A percentile compares a stretch with the other conserved stretches of the same genome.
phyloP scores from a whole-genome alignment of 2,113 vertebrate genomes.

The Sialia sialis region DNA sequence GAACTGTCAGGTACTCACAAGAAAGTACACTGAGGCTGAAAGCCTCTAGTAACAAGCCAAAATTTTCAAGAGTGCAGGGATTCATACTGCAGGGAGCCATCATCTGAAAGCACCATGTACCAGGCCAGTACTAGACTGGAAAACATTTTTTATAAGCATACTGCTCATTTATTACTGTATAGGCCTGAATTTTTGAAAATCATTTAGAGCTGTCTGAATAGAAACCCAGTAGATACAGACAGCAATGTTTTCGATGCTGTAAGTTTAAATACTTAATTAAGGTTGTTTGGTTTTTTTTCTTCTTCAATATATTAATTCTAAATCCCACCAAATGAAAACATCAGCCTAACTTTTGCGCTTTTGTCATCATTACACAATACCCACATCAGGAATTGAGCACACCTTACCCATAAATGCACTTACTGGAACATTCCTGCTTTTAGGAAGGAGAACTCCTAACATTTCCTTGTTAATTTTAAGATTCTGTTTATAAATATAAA shows the following conservation, averaged over 20 bases:
- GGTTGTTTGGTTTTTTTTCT: too few species aligned
- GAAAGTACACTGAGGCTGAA: not conserved
- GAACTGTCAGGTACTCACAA: not conserved
- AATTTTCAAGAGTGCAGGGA: not conserved
- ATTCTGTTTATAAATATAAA: not conserved
- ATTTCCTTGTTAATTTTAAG: not conserved
- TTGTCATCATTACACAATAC: not conserved
- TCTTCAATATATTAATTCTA: not conserved
- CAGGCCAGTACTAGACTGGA: not conserved
- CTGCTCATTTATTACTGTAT: not conserved
- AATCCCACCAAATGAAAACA: not conserved
- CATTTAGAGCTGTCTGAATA: not conserved
- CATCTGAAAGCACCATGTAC: not conserved
- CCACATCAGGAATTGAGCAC: not conserved
- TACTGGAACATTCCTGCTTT: not conserved
- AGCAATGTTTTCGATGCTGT: not conserved
- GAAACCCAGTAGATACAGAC: not conserved
- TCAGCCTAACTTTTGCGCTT: not conserved
- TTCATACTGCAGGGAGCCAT: not conserved
- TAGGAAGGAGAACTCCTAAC: not conserved
- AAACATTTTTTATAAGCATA: not conserved
- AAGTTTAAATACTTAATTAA: not conserved
- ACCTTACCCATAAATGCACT: not conserved
- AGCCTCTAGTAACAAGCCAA: not conserved
- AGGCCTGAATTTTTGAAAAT: not conserved